A percentile compares a stretch with the other conserved stretches of the same genome.
Conservation (phyloP, 1,140 invertebrate genomes). For the Listronotus oregonensis region DNA sequence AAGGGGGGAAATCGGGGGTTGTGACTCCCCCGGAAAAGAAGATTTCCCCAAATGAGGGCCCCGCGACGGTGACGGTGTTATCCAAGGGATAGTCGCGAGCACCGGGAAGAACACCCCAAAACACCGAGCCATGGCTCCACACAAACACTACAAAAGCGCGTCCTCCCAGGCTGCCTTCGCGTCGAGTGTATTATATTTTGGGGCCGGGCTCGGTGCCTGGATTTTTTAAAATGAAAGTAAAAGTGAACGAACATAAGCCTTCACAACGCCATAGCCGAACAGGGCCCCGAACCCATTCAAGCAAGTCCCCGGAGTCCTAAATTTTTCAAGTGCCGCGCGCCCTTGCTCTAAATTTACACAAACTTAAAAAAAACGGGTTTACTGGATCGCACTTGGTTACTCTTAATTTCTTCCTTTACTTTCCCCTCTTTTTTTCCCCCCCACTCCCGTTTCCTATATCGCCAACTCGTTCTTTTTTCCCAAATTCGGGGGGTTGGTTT, state of each 20-base stretch:
- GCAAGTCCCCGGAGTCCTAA: slow-evolving; percentile 41
- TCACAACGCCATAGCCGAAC: slow-evolving; percentile 41
- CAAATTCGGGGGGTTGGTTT: slow-evolving; percentile 52
- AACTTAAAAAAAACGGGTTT: slow-evolving; percentile 29
- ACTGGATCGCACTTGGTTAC: slow-evolving; percentile 39
- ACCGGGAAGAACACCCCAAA: slow-evolving; percentile 43
- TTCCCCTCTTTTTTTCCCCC: slow-evolving; percentile 56
- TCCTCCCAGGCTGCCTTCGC: slow-evolving; percentile 38
- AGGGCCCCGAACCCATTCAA: slow-evolving; percentile 36
- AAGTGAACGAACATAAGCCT: slow-evolving; percentile 54
- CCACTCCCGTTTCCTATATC: slow-evolving; percentile 50
- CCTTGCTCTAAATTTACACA: slow-evolving; percentile 32
- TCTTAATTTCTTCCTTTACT: slow-evolving; percentile 57
- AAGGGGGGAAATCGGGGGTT: slow-evolving; percentile 8
- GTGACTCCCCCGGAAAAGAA: slow-evolving; percentile 38
- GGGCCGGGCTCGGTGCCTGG: slow-evolving; percentile 48
- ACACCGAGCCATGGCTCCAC: slow-evolving; percentile 50
- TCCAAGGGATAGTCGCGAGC: slow-evolving; percentile 46
- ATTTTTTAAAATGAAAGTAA: slow-evolving; percentile 57
- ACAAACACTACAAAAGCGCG: slow-evolving; percentile 42
- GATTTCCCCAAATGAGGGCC: slow-evolving; percentile 25
- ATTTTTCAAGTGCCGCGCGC: slow-evolving; percentile 22
- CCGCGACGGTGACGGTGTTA: slow-evolving; percentile 28
- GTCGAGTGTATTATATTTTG: slow-evolving; percentile 53
- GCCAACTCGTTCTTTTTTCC: slow-evolving; percentile 55